Percentiles rank a stretch among this genome's conserved stretches.
phyloP scores from a whole-genome alignment of 2,797 vertebrate genomes.

The Dryobates pubescens region DNA sequence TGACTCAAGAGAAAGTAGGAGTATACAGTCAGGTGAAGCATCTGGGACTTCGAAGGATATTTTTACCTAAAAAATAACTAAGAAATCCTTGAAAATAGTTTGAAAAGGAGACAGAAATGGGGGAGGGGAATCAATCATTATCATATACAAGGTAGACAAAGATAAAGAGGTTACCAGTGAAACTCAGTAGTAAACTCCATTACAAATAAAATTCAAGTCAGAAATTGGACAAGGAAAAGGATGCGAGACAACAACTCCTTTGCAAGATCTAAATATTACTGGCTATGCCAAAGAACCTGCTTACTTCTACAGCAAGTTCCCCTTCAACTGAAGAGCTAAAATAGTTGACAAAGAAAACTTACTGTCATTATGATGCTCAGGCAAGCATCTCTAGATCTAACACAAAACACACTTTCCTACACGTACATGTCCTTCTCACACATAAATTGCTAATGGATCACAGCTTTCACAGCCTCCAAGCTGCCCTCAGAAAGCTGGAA shows the following conservation, averaged over 20 bases:
- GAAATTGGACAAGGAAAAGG: background rate
- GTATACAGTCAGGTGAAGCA: background rate
- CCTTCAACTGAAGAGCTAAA: background rate
- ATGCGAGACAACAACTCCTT: background rate
- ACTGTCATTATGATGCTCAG: background rate
- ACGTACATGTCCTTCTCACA: background rate
- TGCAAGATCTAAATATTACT: background rate
- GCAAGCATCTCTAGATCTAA: background rate
- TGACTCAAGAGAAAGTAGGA: background rate
- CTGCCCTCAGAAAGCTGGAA: background rate
- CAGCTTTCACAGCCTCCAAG: background rate
- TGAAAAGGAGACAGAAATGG: background rate
- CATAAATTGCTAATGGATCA: background rate
- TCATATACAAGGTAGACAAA: background rate
- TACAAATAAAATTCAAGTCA: background rate
- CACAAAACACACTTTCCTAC: background rate
- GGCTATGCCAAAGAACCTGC: background rate
- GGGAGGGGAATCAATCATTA: background rate
- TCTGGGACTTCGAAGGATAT: background rate
- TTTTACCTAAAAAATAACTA: background rate
- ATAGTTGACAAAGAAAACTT: background rate
- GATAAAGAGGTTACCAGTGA: background rate
- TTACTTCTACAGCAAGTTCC: background rate
- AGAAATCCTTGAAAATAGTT: background rate
- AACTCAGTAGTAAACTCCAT: background rate